phyloP scores from a whole-genome alignment of 2,113 vertebrate species.

The Microcebus lehilahytsara region DNA sequence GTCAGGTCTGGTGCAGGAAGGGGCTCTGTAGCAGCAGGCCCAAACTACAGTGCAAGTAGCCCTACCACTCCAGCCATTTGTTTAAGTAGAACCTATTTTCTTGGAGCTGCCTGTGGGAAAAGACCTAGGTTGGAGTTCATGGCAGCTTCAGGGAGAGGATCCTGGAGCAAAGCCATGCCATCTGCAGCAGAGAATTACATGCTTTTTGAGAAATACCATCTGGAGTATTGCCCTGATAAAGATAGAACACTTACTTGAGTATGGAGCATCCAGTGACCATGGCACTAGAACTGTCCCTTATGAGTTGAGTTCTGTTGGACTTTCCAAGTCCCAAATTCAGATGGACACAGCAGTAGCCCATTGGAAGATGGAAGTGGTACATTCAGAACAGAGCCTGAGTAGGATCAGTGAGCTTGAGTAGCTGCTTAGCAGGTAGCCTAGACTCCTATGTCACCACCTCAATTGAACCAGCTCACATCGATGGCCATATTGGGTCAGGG shows the following conservation, averaged over 20 bases:
- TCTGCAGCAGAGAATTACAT: background rate
- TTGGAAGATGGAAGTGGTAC: background rate
- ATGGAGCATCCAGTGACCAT: background rate
- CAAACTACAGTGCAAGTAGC: background rate
- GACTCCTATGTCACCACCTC: background rate
- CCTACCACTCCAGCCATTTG: background rate
- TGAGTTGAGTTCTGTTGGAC: background rate
- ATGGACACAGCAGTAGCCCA: background rate
- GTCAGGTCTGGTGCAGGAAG: background rate
- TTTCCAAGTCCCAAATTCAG: background rate
- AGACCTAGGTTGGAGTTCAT: background rate
- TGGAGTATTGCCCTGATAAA: background rate
- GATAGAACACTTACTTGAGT: background rate
- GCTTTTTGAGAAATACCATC: background rate
- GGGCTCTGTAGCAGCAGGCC: background rate
- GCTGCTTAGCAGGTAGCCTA: background rate
- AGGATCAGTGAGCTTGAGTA: background rate
- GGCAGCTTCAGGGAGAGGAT: background rate
- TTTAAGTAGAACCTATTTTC: background rate
- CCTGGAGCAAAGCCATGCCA: constrained; percentile 25
- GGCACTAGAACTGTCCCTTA: background rate
- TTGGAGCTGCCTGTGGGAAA: background rate
- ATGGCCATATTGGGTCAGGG: background rate
- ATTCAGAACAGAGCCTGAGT: background rate
- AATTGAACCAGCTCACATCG: background rate